Evolutionary conservation across 2,113 vertebrate species (phyloP).

Genomic region (Galemys pyrenaicus): DNA sequence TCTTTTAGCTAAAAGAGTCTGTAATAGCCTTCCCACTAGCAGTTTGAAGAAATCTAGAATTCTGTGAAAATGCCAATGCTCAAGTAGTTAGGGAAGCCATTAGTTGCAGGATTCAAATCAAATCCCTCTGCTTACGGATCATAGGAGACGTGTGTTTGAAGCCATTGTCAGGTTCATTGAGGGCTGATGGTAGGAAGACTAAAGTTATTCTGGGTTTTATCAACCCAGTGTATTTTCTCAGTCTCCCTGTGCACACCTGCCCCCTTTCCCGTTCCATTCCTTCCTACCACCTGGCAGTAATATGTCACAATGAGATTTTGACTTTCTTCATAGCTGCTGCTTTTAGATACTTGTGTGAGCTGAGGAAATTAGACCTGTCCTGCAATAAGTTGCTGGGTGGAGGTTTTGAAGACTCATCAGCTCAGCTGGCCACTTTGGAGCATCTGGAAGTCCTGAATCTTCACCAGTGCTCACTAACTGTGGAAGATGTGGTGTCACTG

Average conservation of each 20-base stretch:
- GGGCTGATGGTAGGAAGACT: background rate
- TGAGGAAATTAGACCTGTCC: constrained; percentile 89
- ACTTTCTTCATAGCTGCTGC: constrained; percentile 83
- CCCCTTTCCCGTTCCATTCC: rapidly evolving
- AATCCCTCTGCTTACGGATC: background rate
- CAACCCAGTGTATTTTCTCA: background rate
- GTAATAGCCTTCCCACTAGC: background rate
- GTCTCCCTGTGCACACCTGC: background rate
- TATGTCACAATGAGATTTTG: background rate
- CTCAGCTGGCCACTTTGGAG: constrained; percentile 84
- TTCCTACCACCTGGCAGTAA: background rate
- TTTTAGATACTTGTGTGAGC: constrained; percentile 83
- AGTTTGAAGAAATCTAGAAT: background rate
- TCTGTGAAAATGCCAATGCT: background rate
- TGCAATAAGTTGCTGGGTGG: constrained; percentile 89
- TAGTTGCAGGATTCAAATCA: background rate
- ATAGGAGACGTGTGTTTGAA: rapidly evolving
- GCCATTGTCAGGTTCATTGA: background rate
- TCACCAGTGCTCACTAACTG: constrained; percentile 89
- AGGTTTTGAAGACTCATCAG: constrained; percentile 82
- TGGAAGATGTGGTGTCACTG: constrained; percentile 83
- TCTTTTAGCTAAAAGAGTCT: background rate
- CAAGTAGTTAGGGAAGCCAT: background rate
- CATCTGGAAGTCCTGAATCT: constrained; percentile 89
- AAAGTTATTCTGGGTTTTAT: background rate